Conservation (phyloP, 2,797 vertebrate species). For the Lutjanus campechanus region DNA sequence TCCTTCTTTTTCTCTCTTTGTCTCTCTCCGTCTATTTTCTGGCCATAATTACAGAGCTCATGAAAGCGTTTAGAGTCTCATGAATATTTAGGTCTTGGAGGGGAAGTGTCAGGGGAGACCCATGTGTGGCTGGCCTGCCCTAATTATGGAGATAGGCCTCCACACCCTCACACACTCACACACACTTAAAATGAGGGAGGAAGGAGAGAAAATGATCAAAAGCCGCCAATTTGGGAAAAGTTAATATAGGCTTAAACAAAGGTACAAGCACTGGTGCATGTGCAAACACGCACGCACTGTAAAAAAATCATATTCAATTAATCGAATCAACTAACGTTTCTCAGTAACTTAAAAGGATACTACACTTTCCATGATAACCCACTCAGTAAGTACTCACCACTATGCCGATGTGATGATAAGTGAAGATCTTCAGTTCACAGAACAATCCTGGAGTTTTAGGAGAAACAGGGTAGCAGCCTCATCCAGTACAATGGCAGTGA, state of each 20-base stretch:
- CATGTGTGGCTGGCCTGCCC: constrained; percentile 75
- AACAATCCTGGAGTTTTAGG: too few relatives aligned
- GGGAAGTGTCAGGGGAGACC: constrained; percentile 79
- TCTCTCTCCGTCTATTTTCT: constrained; percentile 67
- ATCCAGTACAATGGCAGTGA: too few relatives aligned
- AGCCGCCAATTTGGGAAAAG: constrained; percentile 58
- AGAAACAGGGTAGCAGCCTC: too few relatives aligned
- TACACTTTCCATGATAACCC: too few relatives aligned
- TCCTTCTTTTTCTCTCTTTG: constrained; percentile 54
- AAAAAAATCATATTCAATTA: too few relatives aligned
- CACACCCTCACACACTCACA: constrained; percentile 8
- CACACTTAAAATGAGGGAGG: constrained; percentile 25
- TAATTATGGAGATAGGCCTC: constrained; percentile 77
- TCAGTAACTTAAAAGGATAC: too few relatives aligned
- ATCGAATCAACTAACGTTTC: too few relatives aligned
- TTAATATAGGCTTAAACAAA: constrained; percentile 55
- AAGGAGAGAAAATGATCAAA: constrained; percentile 66
- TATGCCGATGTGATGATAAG: too few relatives aligned
- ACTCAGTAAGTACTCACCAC: too few relatives aligned
- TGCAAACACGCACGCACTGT: constrained; percentile 5
- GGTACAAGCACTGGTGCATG: not conserved
- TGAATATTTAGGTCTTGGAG: constrained; percentile 82
- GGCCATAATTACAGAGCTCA: constrained; percentile 76
- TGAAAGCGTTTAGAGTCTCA: constrained; percentile 80
- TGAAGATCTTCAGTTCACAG: too few relatives aligned